phyloP scores from a whole-genome alignment of 2,888 invertebrate species.

The Drosophila colorata region DNA sequence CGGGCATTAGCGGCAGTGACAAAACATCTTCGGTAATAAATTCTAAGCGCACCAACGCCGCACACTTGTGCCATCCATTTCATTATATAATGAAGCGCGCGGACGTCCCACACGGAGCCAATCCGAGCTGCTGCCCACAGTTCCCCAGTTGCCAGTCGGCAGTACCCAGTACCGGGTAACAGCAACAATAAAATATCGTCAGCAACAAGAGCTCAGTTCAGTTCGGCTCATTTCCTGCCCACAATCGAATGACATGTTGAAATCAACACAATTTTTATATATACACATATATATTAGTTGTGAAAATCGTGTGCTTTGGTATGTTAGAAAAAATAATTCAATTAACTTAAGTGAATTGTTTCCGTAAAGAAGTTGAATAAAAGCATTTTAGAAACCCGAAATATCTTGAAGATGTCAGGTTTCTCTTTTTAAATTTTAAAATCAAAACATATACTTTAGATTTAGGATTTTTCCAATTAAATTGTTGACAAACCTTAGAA shows the following conservation, averaged over 20 bases:
- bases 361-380: neutral
- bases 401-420: neutral
- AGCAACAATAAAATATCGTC: slow-evolving; percentile 18
- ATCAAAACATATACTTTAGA: neutral
- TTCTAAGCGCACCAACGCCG: slow-evolving; percentile 52
- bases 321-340: slow-evolving; percentile 14
- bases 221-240: slow-evolving; percentile 67
- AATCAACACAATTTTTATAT: slow-evolving; percentile 44
- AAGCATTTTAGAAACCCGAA: neutral
- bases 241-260: slow-evolving; percentile 65
- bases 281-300: slow-evolving; percentile 17
- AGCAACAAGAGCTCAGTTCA: slow-evolving; percentile 9
- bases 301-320: slow-evolving; percentile 5
- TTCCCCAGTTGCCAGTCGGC: neutral
- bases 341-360: slow-evolving; percentile 13
- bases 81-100: slow-evolving; percentile 73
- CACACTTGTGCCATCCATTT: slow-evolving; percentile 51
- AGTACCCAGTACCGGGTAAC: slow-evolving; percentile 37
- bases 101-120: slow-evolving; percentile 60
- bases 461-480: neutral
- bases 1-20: slow-evolving; percentile 15
- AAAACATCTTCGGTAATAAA: slow-evolving; percentile 60
- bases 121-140: slow-evolving; percentile 43
- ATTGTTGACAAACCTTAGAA: too few species aligned
- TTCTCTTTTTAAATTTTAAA: neutral